Conservation (phyloP, 2,888 invertebrate genomes). For the Agriotes lineatus region DNA sequence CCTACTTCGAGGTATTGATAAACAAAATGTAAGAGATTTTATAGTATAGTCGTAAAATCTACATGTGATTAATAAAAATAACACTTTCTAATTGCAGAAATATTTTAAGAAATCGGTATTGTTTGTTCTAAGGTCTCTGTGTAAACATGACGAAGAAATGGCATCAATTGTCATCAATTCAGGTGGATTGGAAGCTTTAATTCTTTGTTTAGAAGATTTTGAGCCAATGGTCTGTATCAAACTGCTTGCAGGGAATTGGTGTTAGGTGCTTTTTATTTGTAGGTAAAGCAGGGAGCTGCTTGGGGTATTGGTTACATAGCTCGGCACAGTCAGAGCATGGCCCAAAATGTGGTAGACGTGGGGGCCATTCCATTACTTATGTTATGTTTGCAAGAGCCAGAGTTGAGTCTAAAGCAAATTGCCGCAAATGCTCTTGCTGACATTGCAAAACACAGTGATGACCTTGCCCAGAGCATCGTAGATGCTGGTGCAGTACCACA, state of each 20-base stretch:
- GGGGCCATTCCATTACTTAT: conserved; percentile 80
- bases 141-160: conserved; percentile 81
- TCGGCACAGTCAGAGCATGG: conserved; percentile 77
- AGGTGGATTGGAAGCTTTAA: conserved; percentile 80
- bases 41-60: too few relatives aligned
- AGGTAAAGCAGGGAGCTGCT: conserved; percentile 83
- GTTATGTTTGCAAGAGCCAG: conserved; percentile 84
- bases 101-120: conserved; percentile 84
- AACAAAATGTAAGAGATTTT: conserved; percentile 65
- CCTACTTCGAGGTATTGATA: conserved; percentile 67
- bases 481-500: conserved; percentile 83
- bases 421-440: conserved; percentile 83
- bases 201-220: conserved; percentile 84
- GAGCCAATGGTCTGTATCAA: conserved; percentile 73
- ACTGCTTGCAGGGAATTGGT: not conserved
- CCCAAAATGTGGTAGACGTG: conserved; percentile 79
- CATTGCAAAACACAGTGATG: conserved; percentile 79
- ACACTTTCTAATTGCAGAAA: conserved; percentile 67
- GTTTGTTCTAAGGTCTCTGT: conserved; percentile 80
- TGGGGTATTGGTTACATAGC: conserved; percentile 86
- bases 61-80: too few relatives aligned
- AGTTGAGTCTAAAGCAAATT: conserved; percentile 79
- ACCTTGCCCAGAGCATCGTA: conserved; percentile 79
- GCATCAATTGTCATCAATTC: conserved; percentile 76
- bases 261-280: not conserved